phyloP scores from a whole-genome alignment of 2,888 invertebrate genomes.

The Hofmannophila pseudospretella region DNA sequence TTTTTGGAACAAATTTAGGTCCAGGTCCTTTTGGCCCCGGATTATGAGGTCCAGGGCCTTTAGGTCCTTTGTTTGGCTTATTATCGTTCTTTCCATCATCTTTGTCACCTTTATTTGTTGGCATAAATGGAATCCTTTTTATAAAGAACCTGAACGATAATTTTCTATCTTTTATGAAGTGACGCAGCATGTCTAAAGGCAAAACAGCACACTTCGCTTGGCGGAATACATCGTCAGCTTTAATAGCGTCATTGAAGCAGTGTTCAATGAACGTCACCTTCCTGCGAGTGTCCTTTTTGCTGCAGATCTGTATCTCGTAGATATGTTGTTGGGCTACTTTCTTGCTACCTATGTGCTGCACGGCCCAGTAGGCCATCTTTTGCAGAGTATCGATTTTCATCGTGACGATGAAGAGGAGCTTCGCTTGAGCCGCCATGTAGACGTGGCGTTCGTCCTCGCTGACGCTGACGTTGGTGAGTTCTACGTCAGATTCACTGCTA shows the following conservation, averaged over 20 bases:
- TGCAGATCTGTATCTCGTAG: slow-evolving; percentile 56
- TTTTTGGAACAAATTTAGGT: slow-evolving; percentile 19
- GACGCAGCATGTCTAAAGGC: slow-evolving; percentile 41
- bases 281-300: slow-evolving; percentile 46
- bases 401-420: slow-evolving; percentile 53
- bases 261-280: slow-evolving; percentile 54
- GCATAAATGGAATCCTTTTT: slow-evolving; percentile 33
- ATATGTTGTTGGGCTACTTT: slow-evolving; percentile 48
- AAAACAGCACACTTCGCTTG: slow-evolving; percentile 51
- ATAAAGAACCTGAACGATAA: slow-evolving; percentile 51
- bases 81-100: slow-evolving; percentile 26
- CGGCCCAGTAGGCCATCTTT: slow-evolving; percentile 56
- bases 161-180: slow-evolving; percentile 49
- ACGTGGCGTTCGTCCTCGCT: slow-evolving; percentile 48
- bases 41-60: slow-evolving; percentile 8
- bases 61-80: slow-evolving; percentile 20
- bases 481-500: slow-evolving; percentile 43
- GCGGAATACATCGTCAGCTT: slow-evolving; percentile 55
- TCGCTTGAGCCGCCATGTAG: slow-evolving; percentile 44
- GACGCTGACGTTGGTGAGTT: slow-evolving; percentile 33
- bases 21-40: slow-evolving; percentile 11
- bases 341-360: slow-evolving; percentile 60
- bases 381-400: slow-evolving; percentile 54
- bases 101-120: slow-evolving; percentile 24
- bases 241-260: slow-evolving; percentile 55